Base-by-base conservation (phyloP, 2,888 invertebrate genomes). In the Drosophila nr. perissopoda region DNA sequence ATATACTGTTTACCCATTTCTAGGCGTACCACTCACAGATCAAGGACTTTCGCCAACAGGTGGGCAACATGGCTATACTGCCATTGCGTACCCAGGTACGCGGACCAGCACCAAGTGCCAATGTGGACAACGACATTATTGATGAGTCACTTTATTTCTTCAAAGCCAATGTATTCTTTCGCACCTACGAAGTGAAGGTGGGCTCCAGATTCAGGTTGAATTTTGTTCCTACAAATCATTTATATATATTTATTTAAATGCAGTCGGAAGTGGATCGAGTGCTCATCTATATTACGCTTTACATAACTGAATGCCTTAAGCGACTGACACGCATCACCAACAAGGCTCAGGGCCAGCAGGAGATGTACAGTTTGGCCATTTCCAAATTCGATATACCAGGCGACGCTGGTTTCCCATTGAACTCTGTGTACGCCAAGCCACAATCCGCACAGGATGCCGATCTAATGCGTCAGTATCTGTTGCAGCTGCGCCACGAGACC, bases 111-210 rank as follows among this genome's bases (percentile, higher is more conserved):
- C 97, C 98, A 13, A 94, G 94, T 61, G 94, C 94, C n/a, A 94
- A 94, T 71, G 95, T 95, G 61, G 96, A 97, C 52, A 94, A 95
- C 81, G 99, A 99, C 93, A 97, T 99, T 77, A 97, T 99, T 83
- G 99, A 99, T 93, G 99, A 99, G 94, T 98, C 99, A 61, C 94
- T 99, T 40, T 97, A 97, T 91, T 99, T 96, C 93, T 99, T 99
- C 93, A 99, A 99, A 94, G 99, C 99, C 1, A 99, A 99, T 94
- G 99, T 99, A 0, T 99, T 99, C 94, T 99, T 99, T 93, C 96
- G 99, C 82, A 99, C 98, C 40, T 99, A 99, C 93, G 99, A 99
- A 94, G 98, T 99, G 72, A 99, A 99, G 95, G 98, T 98, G 93
- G 48, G 59, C 49, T 13, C 16, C 31, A 11, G 4, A 18, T 21